Percentiles rank a stretch among this genome's conserved stretches.
Conservation (phyloP, 1,140 invertebrate genomes). For the Bombus balteatus region DNA sequence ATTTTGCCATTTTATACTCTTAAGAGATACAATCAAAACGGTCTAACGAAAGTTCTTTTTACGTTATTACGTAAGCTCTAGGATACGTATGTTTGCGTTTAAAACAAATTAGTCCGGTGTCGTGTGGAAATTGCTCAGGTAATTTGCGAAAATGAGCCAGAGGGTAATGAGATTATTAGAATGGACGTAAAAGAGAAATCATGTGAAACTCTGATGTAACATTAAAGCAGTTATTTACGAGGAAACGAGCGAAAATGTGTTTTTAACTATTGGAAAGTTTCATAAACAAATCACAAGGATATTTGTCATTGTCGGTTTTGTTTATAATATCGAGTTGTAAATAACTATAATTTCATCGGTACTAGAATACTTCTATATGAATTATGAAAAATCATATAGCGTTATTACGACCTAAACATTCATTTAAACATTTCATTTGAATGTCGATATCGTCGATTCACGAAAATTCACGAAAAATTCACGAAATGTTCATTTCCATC, state of each 20-base stretch:
- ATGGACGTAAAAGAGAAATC: neutral
- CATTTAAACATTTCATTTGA: neutral
- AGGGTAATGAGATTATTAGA: constrained; percentile 17
- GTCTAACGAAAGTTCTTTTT: neutral
- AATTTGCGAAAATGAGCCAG: constrained; percentile 16
- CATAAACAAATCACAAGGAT: neutral
- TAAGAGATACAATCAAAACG: neutral
- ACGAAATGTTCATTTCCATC: neutral
- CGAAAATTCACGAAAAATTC: neutral
- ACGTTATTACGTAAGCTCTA: neutral
- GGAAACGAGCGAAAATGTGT: neutral
- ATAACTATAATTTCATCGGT: neutral
- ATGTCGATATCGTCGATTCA: neutral
- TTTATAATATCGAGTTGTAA: neutral
- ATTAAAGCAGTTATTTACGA: constrained; percentile 6
- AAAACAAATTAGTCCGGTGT: neutral
- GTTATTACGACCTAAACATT: neutral
- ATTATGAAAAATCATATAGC: neutral
- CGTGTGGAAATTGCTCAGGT: constrained; percentile 8
- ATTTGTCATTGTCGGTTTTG: neutral
- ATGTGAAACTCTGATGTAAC: neutral
- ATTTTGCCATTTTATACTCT: neutral
- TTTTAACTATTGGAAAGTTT: constrained; percentile 9
- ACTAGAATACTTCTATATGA: too few relatives aligned
- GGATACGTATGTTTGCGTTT: neutral